These are phyloP conservation scores for Corythoichthys intestinalis DNA, from an alignment of 2,113 vertebrate species.

Conservation along the genomic window DNA sequence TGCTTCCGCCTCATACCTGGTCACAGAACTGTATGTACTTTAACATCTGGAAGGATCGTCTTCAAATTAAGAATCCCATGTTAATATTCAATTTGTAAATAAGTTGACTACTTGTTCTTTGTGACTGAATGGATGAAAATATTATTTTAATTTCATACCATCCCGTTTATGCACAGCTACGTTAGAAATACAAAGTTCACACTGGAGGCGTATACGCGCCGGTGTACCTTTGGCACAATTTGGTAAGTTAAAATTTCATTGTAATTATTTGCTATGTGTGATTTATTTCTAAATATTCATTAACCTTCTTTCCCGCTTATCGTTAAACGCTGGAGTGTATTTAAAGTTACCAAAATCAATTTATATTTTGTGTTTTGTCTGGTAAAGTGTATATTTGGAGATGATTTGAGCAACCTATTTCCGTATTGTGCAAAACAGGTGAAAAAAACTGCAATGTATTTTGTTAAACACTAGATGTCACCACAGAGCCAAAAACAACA, in stretches of 20 bases:
- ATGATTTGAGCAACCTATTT: no score
- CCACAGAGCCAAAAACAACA: no score
- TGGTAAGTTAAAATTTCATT: background rate
- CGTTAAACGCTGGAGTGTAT: no score
- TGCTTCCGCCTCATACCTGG: background rate
- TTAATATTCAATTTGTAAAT: background rate
- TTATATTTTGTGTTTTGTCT: no score
- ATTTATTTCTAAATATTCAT: background rate
- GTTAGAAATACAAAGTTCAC: slow-evolving; percentile 4
- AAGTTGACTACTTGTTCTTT: background rate
- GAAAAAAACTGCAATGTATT: no score
- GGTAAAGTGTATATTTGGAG: no score
- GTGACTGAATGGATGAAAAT: background rate
- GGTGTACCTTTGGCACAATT: background rate
- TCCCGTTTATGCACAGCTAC: background rate
- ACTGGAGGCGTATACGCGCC: no score
- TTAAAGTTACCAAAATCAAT: no score
- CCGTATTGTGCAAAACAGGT: no score
- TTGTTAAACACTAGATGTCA: no score
- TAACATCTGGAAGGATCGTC: background rate
- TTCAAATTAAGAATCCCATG: background rate
- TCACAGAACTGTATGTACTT: background rate
- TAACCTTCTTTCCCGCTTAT: no score
- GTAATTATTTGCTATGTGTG: background rate
- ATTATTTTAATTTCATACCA: background rate